Evolutionary conservation across 2,113 vertebrate genomes (phyloP), one percentile per base, ranked within the genome.

Genomic region (Neomonachus schauinslandi): DNA sequence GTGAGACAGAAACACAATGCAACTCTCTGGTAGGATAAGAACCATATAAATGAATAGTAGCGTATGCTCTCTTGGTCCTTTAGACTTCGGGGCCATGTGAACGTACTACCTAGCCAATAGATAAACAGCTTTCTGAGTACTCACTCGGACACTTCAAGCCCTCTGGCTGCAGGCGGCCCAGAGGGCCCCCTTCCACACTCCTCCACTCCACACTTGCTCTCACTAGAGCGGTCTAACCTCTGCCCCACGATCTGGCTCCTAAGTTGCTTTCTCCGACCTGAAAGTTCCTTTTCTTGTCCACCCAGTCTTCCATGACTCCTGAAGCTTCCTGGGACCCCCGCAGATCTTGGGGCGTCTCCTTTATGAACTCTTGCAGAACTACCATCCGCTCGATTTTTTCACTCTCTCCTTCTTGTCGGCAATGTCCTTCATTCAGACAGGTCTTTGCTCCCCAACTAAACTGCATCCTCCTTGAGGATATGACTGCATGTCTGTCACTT

Each of bases 401-500:
- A 19, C 46, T 7, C 28, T 53, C 33, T 69, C n/a, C 36, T 72
- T 79, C 28, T 18, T 24, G 11, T 28, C 26, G 3, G 11, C 28
- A 31, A 55, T 5, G 16, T 36, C 67, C 36, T 67, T 57, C 39
- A 12, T 18, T 46, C 28, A 33, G 7, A 83, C 8, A 21, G 0
- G 6, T 33, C 57, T 55, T 53, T 53, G 28, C 0, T 42, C 59
- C 83, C 59, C 57, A 31, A 13, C 26, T 13, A 51, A 33, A 31
- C 33, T 24, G 7, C 12, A 1, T 18, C 28, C 15, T 28, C 49
- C 79, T 11, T 21, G 31, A 67, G 36, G 36, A 24, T 18, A 7
- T 24, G 51, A 53, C n/a, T 12, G 7, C 0, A 10, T 8, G 14
- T 7, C 19, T 1, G 2, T 49, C 1, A 5, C 53, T 22, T 21